Percentiles rank a stretch among this genome's conserved stretches.
Evolutionary conservation across 2,888 invertebrate species (phyloP).

Genomic region (Drosophila nr. perissopoda): DNA sequence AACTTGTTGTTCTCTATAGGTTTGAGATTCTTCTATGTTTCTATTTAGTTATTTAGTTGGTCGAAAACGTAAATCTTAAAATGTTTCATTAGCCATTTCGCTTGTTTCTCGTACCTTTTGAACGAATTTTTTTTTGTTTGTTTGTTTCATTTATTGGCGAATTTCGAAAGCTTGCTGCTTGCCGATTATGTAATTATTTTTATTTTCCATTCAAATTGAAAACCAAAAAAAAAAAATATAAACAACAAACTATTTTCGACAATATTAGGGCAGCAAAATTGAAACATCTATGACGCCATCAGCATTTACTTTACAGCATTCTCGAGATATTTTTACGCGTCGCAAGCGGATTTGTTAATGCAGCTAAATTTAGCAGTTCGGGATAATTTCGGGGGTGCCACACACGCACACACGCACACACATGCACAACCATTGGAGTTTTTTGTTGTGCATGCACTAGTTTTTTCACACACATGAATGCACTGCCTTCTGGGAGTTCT

Average conservation of each 20-base stretch:
- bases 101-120: slow-evolving; percentile 39
- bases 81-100: slow-evolving; percentile 38
- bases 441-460: slow-evolving; percentile 46
- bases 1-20: slow-evolving; percentile 66
- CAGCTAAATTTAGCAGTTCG: slow-evolving; percentile 65
- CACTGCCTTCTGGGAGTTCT: slow-evolving; percentile 27
- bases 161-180: slow-evolving; percentile 24
- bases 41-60: slow-evolving; percentile 9
- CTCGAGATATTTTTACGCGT: slow-evolving; percentile 37
- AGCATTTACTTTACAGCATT: slow-evolving; percentile 41
- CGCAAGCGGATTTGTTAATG: slow-evolving; percentile 65
- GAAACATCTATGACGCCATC: slow-evolving; percentile 50
- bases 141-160: slow-evolving; percentile 41
- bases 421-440: slow-evolving; percentile 4
- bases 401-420: slow-evolving; percentile 28
- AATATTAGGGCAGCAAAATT: slow-evolving; percentile 60
- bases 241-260: slow-evolving; percentile 19
- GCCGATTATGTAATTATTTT: slow-evolving; percentile 63
- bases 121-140: slow-evolving; percentile 32
- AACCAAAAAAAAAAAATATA: slow-evolving; percentile 13
- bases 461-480: slow-evolving; percentile 26
- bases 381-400: slow-evolving; percentile 39
- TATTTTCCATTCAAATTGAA: slow-evolving; percentile 49
- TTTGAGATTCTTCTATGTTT: slow-evolving; percentile 15
- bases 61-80: slow-evolving; percentile 27